phyloP scores from a whole-genome alignment of 2,797 vertebrate species.

The Tragopan temminckii region DNA sequence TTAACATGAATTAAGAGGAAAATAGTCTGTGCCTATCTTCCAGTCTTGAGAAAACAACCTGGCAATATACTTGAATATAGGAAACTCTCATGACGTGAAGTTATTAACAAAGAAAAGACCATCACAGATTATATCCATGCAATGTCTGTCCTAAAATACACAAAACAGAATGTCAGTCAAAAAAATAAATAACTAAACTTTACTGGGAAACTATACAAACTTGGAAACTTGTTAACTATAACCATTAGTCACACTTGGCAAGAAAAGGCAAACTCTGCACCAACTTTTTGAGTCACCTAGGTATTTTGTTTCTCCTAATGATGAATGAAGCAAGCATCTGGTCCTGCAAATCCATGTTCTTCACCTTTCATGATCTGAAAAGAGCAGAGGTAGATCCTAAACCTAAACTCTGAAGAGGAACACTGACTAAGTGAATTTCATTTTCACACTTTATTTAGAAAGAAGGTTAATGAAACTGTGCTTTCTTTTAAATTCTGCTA shows the following conservation, averaged over 20 bases:
- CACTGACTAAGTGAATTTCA: neutral
- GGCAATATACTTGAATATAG: neutral
- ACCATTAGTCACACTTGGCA: neutral
- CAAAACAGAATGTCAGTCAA: neutral
- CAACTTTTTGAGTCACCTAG: neutral
- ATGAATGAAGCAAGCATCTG: neutral
- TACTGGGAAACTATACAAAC: neutral
- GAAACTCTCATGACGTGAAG: constrained; percentile 1
- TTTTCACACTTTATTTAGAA: neutral
- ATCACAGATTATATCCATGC: neutral
- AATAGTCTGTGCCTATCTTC: neutral
- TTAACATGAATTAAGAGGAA: neutral
- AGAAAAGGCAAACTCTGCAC: neutral
- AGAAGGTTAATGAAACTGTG: neutral
- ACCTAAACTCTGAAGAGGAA: neutral
- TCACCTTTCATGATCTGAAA: neutral
- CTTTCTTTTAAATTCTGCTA: neutral
- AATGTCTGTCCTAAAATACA: neutral
- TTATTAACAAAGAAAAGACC: neutral
- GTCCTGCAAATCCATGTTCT: neutral
- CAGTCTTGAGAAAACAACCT: neutral
- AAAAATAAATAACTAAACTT: neutral
- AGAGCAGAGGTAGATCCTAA: neutral
- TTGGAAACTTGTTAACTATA: neutral
- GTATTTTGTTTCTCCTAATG: neutral